Evolutionary conservation across 2,888 invertebrate species (phyloP), one percentile per base, ranked within the genome.

Genomic region (Agonopterix alstromeriana): DNA sequence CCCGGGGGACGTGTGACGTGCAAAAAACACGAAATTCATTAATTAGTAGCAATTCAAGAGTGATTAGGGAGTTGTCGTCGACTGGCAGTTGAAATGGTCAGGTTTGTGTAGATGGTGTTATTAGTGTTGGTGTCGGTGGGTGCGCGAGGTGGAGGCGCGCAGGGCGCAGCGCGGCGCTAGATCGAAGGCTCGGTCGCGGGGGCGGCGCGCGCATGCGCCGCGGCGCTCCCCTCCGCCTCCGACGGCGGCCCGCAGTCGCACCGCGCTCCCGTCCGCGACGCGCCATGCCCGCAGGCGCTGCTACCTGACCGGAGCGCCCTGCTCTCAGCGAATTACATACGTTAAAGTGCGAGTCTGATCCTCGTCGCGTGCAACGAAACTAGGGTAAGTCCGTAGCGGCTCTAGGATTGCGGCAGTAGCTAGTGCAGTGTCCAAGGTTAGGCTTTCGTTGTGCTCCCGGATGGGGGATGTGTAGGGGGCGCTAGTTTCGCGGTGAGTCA

Each of bases 401-500:
- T 3, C 8, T 54, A 56, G 56, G 53, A 53, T 54, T 52, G 58
- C 55, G 47, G 44, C 50, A 48, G 55, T 52, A 54, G 56, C 58
- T 58, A 69, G 73, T 76, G 70, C 73, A 69, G 67, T 71, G 70
- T 56, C 70, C 71, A 69, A 77, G 74, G 62, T 60, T 12, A 14
- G 10, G n/a, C 27, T n/a, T 67, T 66, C 63, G 57, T 62, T 65
- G 73, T 67, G 72, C 64, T 70, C 70, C 71, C 73, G 69, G 71
- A 74, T 63, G 58, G 60, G 60, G 56, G 60, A 69, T 70, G 67
- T 61, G 74, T 72, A 82, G 83, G 70, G 77, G 83, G 82, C 86
- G 86, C 79, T 75, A 70, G 77, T 69, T 79, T 51, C 70, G 66
- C 75, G 77, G 83, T 87, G 87, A 86, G 80, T 87, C 87, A 87